Conservation (phyloP, 2,888 invertebrate species). For the Venusia cambrica region DNA sequence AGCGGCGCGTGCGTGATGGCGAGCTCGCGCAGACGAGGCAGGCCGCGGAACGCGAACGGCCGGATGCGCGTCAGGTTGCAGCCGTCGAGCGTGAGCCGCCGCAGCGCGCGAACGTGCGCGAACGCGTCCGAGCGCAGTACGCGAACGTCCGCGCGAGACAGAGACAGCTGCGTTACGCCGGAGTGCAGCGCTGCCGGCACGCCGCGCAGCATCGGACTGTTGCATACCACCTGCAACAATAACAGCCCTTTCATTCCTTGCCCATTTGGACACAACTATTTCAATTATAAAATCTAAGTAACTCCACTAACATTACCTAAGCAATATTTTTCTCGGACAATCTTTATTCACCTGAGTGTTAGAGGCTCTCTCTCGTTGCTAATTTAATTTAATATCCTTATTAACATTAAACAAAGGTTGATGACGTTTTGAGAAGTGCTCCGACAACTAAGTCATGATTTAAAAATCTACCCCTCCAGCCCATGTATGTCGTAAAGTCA, state of each 20-base stretch:
- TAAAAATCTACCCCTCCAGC: too few species aligned
- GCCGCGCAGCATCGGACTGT: conserved; percentile 90
- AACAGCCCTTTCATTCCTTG: conserved; percentile 7
- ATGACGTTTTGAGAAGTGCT: too few species aligned
- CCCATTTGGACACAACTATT: too few species aligned
- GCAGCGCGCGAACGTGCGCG: conserved; percentile 88
- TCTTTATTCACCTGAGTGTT: too few species aligned
- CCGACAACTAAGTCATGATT: too few species aligned
- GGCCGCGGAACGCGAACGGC: conserved; percentile 92
- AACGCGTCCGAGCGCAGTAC: conserved; percentile 91
- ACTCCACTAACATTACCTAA: too few species aligned
- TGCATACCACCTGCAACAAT: conserved; percentile 89
- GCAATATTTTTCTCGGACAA: too few species aligned
- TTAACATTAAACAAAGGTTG: too few species aligned
- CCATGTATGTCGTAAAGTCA: too few species aligned
- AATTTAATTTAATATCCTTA: too few species aligned
- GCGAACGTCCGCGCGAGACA: conserved; percentile 92
- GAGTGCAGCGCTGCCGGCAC: conserved; percentile 89
- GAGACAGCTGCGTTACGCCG: conserved; percentile 90
- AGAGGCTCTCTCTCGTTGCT: too few species aligned
- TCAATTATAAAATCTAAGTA: too few species aligned
- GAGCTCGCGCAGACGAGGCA: conserved; percentile 88
- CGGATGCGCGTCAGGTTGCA: conserved; percentile 92
- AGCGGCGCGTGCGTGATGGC: conserved; percentile 94
- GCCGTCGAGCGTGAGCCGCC: conserved; percentile 91